phyloP scores from a whole-genome alignment of 1,140 invertebrate species.

The Camponotus floridanus region DNA sequence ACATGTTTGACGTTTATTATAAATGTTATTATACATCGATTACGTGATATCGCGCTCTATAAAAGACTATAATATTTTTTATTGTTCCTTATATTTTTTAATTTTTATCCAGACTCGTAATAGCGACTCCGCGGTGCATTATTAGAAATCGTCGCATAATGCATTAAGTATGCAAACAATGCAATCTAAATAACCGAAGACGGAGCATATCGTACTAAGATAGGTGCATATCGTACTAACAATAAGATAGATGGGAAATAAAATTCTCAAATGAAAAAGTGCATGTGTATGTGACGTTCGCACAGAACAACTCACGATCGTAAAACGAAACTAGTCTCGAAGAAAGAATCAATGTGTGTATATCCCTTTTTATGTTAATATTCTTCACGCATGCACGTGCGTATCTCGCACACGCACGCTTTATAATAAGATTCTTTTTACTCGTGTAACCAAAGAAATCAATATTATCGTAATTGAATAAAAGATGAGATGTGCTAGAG shows the following conservation, averaged over 20 bases:
- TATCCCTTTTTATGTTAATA: slow-evolving; percentile 59
- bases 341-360: slow-evolving; percentile 57
- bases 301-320: slow-evolving; percentile 8
- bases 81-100: neutral
- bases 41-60: neutral
- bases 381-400: slow-evolving; percentile 15
- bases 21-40: neutral
- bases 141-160: slow-evolving; percentile 2
- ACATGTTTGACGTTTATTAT: neutral
- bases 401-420: neutral
- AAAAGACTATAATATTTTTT: neutral
- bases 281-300: neutral
- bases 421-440: slow-evolving; percentile 26
- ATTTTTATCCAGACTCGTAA: neutral
- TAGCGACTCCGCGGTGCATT: neutral
- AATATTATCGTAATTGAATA: slow-evolving; percentile 34
- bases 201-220: neutral
- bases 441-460: slow-evolving; percentile 50
- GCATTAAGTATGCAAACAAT: slow-evolving; percentile 17
- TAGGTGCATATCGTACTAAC: slow-evolving; percentile 12
- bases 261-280: neutral
- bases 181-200: slow-evolving; percentile 10
- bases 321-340: slow-evolving; percentile 53
- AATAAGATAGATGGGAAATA: slow-evolving; percentile 33
- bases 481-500: slow-evolving; percentile 33